A percentile compares a stretch with the other conserved stretches of the same genome.
Conservation (phyloP, 2,888 invertebrate genomes). For the Dynastes maya region DNA sequence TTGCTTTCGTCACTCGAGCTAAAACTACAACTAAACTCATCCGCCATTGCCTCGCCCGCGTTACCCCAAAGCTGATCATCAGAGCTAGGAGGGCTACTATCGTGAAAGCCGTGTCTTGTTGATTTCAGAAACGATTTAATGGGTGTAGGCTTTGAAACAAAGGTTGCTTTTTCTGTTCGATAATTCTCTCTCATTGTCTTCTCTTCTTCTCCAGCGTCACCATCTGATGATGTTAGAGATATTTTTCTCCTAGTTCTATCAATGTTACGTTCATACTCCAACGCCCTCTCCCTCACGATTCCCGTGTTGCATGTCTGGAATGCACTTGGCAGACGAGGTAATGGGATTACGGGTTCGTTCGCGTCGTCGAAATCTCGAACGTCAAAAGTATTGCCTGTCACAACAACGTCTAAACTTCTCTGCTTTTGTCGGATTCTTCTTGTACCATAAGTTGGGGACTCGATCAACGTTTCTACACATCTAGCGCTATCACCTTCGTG, state of each 20-base stretch:
- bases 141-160: constrained; percentile 49
- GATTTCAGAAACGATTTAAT: constrained; percentile 64
- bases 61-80: constrained; percentile 74
- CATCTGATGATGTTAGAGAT: constrained; percentile 66
- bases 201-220: constrained; percentile 73
- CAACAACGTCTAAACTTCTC: constrained; percentile 82
- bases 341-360: constrained; percentile 76
- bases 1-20: constrained; percentile 74
- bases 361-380: constrained; percentile 78
- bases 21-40: constrained; percentile 73
- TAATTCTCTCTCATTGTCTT: constrained; percentile 48
- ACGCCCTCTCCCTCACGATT: constrained; percentile 71
- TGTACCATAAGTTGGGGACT: constrained; percentile 63
- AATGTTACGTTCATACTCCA: constrained; percentile 71
- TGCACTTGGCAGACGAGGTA: constrained; percentile 77
- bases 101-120: constrained; percentile 57
- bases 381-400: constrained; percentile 84
- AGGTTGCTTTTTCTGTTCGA: constrained; percentile 41
- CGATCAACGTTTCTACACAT: constrained; percentile 66
- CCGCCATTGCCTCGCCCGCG: constrained; percentile 80
- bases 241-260: constrained; percentile 61
- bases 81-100: constrained; percentile 70
- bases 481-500: constrained; percentile 60
- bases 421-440: constrained; percentile 60
- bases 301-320: constrained; percentile 66